Evolutionary conservation across 2,113 vertebrate species (phyloP), one percentile per base, ranked within the genome.

Genomic region (Fulica atra): DNA sequence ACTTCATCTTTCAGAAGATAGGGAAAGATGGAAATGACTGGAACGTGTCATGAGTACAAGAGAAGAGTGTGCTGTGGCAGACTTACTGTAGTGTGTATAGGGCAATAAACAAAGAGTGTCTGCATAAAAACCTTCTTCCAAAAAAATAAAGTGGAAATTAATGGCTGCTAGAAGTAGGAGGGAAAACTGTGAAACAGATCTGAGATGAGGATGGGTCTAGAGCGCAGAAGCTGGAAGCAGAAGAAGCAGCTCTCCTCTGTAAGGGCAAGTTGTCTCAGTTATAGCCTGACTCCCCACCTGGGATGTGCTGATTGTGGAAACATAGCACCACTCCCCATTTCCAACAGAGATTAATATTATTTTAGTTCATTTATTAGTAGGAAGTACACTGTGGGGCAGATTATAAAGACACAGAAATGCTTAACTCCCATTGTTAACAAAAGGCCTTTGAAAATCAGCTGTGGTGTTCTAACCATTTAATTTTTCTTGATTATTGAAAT

Each of bases 401-500:
- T 83, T 86, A 40, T 80, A 73, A 88, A 80, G 71, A 29, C 7
- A 44, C 18, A 61, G 66, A 73, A 72, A n/a, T 69, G 54, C 31
- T 82, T 79, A 82, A 82, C 28, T 88, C 53, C 70, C 56, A 7
- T 44, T 59, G 54, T 53, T 94, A 93, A 72, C 73, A 57, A 88
- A 88, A 79, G 36, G 81, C 38, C 64, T 90, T 85, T 94, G 44
- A 90, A 93, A 94, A 54, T 40, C 66, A 61, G 21, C 70, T 1
- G 3, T 53, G 71, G 35, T 60, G 21, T 82, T 91, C 84, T 81
- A 86, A 87, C 48, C 51, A 28, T 68, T 87, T 74, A 33, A 81
- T 74, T 84, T 93, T 40, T 76, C 70, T 83, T 85, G 56, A 73
- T 92, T 91, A 78, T 65, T 86, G 72, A 88, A 90, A n/a, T 74